Base-by-base conservation (phyloP, 2,113 vertebrate species). In the Phoenicopterus ruber region DNA sequence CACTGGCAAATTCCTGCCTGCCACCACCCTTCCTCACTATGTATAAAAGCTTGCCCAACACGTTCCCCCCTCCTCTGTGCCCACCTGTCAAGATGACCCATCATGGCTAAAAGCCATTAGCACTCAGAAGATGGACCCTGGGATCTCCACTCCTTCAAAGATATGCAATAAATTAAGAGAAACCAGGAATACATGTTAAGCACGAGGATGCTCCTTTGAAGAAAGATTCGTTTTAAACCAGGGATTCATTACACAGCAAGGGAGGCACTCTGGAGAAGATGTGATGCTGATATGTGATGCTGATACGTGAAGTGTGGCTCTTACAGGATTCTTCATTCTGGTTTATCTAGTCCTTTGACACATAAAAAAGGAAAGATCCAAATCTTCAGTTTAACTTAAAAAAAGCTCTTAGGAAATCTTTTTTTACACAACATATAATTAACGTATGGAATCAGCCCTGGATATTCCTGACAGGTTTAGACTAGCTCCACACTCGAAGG, bases 391-490 rank as follows among this genome's bases (percentile, higher is more conserved):
- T 86, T 83, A 80, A 86, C 54, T 77, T 17, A 6, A 90, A 85
- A 88, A 94, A 82, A 79, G 18, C 44, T 93, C 62, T 96, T 86
- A 83, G 67, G 91, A 95, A 93, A 93, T 90, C 13, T 7, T 61
- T 82, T 82, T 90, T 88, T 93, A 82, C 86, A 81, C 72, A 83
- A 85, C 13, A 8, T 92, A 31, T 70, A 88, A 94, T 95, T 94
- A 94, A 62, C 0, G 0, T 52, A 62, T 65, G 34, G 54, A 88
- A 77, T 57, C 74, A 86, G 31, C 67, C 50, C 42, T 86, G 46
- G 38, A 57, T 90, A 49, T 80, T 93, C 22, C 21, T 65, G 67
- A 26, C 88, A 95, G 46, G 86, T 93, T 90, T 83, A 81, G 71
- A 88, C 86, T 94, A 83, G 67, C 29, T 88, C 59, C 50, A 13